Evolutionary conservation across 2,113 vertebrate genomes (phyloP).

Genomic region (Oryzias woworae): DNA sequence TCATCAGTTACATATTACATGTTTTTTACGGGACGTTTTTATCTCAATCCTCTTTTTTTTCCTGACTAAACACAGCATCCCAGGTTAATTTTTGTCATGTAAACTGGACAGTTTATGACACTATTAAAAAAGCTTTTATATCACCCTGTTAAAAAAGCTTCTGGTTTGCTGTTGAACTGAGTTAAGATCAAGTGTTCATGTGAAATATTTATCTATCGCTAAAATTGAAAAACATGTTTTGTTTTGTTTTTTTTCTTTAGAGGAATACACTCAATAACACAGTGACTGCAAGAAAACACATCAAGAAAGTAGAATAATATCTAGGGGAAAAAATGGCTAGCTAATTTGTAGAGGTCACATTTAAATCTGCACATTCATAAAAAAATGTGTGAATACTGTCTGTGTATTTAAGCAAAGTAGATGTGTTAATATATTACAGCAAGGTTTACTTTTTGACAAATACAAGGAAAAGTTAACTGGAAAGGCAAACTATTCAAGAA

Average conservation of each 20-base stretch:
- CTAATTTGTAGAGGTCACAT: not conserved
- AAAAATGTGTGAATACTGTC: constrained; percentile 1
- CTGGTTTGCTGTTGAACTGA: not conserved
- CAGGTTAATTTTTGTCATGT: not conserved
- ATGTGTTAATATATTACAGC: constrained; percentile 18
- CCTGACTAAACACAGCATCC: not conserved
- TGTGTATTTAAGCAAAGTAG: not conserved
- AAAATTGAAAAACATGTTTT: too few species aligned
- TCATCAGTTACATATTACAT: not conserved
- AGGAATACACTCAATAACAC: too few species aligned
- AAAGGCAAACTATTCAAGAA: not conserved
- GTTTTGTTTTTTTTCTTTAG: too few species aligned
- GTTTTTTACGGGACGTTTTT: not conserved
- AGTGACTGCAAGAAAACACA: too few species aligned
- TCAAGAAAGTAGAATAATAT: not conserved
- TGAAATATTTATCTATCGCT: too few species aligned
- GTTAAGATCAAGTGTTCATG: not conserved
- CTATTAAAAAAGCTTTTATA: not conserved
- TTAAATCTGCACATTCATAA: not conserved
- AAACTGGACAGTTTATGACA: not conserved
- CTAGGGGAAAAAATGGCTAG: not conserved
- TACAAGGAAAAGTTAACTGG: not conserved
- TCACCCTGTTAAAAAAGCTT: not conserved
- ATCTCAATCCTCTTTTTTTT: not conserved
- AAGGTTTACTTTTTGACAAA: constrained; percentile 9